Percentiles rank a stretch among this genome's conserved stretches.
These are phyloP conservation scores for Polietes domitor DNA, from an alignment of 2,888 invertebrate species.

Conservation along the genomic window DNA sequence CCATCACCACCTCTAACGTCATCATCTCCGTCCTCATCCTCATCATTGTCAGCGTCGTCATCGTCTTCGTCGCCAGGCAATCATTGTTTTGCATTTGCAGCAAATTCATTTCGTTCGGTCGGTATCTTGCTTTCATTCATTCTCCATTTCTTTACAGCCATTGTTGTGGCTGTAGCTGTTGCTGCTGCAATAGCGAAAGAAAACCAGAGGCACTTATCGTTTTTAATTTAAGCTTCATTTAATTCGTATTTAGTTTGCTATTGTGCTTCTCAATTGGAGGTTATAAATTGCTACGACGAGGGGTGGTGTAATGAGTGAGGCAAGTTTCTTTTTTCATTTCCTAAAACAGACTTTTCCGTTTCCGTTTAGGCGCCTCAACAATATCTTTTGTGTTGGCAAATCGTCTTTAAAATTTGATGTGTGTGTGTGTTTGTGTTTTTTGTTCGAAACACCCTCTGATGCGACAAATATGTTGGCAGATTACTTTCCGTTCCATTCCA, in stretches of 20 bases:
- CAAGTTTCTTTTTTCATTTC: too few species aligned
- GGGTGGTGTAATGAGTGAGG: not conserved
- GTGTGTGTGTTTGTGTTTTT: too few species aligned
- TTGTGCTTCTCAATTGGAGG: slow-evolving; percentile 48
- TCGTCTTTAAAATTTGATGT: too few species aligned
- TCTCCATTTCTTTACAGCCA: not conserved
- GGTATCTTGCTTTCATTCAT: slow-evolving; percentile 21
- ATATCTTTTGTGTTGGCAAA: too few species aligned
- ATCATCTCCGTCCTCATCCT: not conserved
- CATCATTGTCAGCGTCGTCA: not conserved
- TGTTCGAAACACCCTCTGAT: too few species aligned
- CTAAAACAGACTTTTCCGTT: too few species aligned
- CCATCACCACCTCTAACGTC: not conserved
- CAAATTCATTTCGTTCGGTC: slow-evolving; percentile 46
- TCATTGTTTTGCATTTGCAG: slow-evolving; percentile 59
- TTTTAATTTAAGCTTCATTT: slow-evolving; percentile 64
- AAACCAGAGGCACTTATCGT: slow-evolving; percentile 24
- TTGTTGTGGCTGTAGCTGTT: slow-evolving; percentile 10
- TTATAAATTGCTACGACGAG: not conserved
- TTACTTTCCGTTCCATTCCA: too few species aligned
- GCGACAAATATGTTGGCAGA: too few species aligned
- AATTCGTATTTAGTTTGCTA: slow-evolving; percentile 53
- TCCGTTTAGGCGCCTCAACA: too few species aligned
- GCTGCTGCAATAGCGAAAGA: not conserved
- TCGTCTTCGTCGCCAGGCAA: slow-evolving; percentile 7